Percentiles rank a stretch among this genome's conserved stretches.
phyloP scores from a whole-genome alignment of 2,888 invertebrate species.

The Germaria angustata region DNA sequence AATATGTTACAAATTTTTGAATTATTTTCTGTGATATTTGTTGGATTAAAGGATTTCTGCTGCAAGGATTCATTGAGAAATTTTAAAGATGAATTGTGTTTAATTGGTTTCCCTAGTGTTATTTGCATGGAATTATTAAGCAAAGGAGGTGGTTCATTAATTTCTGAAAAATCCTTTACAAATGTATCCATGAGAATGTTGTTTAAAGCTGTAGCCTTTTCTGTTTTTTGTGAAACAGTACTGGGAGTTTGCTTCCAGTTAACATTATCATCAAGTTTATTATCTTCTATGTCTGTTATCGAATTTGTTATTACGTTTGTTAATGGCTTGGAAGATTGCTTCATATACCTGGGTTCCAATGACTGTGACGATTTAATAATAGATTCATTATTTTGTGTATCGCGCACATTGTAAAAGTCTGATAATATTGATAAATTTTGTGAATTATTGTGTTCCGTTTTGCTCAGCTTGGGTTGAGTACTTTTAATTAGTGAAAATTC shows the following conservation, averaged over 20 bases:
- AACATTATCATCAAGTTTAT: background rate
- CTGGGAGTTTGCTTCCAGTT: constrained; percentile 14
- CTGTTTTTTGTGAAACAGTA: background rate
- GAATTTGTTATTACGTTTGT: background rate
- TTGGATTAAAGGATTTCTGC: constrained; percentile 9
- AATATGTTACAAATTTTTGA: constrained; percentile 4
- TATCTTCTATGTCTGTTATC: background rate
- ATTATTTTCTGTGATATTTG: background rate
- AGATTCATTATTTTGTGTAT: constrained; percentile 44
- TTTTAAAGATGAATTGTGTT: constrained; percentile 52
- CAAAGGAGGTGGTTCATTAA: constrained; percentile 60
- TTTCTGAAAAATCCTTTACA: constrained; percentile 72
- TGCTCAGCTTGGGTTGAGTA: constrained; percentile 14
- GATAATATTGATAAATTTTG: constrained; percentile 32
- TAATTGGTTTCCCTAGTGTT: constrained; percentile 26
- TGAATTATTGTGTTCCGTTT: constrained; percentile 24
- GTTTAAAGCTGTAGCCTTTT: constrained; percentile 25
- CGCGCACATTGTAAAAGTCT: constrained; percentile 32
- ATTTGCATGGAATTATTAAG: constrained; percentile 25
- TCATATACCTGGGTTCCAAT: constrained; percentile 8
- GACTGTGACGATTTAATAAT: constrained; percentile 53
- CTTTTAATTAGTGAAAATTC: constrained; percentile 58
- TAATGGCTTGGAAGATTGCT: constrained; percentile 1
- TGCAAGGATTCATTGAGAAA: constrained; percentile 56
- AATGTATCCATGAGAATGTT: constrained; percentile 70